Base-by-base conservation (phyloP, 2,888 invertebrate genomes). In the Eristalinus aeneus region DNA sequence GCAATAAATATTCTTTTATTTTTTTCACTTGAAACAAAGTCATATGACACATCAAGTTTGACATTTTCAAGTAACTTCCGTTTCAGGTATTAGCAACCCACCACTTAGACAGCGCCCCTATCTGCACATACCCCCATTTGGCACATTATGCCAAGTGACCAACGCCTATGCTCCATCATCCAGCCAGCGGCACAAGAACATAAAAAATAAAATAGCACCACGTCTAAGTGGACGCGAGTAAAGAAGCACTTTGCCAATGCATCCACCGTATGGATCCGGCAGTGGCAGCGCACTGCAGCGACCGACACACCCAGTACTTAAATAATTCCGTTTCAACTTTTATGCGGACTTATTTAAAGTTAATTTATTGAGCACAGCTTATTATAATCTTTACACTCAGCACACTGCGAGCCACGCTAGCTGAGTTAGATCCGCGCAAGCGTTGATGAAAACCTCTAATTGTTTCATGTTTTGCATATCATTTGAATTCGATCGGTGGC, bases 241-340 rank as follows among this genome's bases (percentile, higher is more conserved):
- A 46, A 46, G 46, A 46, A 46, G 46, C 16, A 46, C 12, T 39
- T 16, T 46, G 46, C 46, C 16, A 46, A 46, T 46, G 46, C 46
- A 46, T 16, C 46, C 4, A 46, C 46, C 16, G 54, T 36, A 53
- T 23, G 39, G 23, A 75, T 75, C 67, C 67, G 65, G 67, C 31
- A 39, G 39, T 27, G 27, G 9, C 65, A 74, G 31, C 16, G 6
- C 27, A n/a, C 27, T 9, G 27, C 16, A 46, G 27, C 16, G 60
- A 16, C 20, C 5, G 61, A 34, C 76, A 68, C 76, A 76, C 76
- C 76, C 68, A 68, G 76, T 63, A 61, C 34, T 76, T 68, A 76
- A 68, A 63, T 75, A 53, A 53, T 46, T 75, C 46, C 22, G 16
- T 32, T 60, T 23, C 23, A 54, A 12, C 27, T 67, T 61, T 76